phyloP scores from a whole-genome alignment of 2,888 invertebrate genomes.

The Agrotis segetum region DNA sequence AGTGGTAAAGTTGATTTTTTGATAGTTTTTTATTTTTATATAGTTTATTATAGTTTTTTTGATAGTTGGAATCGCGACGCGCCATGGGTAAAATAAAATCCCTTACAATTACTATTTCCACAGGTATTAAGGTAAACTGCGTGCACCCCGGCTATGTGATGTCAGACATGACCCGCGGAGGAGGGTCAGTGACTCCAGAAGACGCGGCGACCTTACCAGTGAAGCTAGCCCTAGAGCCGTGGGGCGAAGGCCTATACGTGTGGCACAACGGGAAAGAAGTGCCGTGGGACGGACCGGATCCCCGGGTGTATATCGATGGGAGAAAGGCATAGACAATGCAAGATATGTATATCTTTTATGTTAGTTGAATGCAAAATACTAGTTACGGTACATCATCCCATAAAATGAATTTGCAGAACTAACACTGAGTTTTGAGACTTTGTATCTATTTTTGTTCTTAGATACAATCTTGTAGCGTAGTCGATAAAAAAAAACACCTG shows the following conservation, averaged over 20 bases:
- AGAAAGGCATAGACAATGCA: constrained; percentile 47
- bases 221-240: constrained; percentile 69
- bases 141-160: constrained; percentile 87
- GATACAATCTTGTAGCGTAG: background rate
- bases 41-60: too few relatives aligned
- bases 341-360: too few relatives aligned
- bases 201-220: constrained; percentile 74
- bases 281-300: constrained; percentile 84
- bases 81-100: too few relatives aligned
- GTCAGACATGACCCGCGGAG: constrained; percentile 85
- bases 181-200: constrained; percentile 76
- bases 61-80: too few relatives aligned
- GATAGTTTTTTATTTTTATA: too few relatives aligned
- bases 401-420: background rate
- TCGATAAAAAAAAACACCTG: constrained; percentile 8
- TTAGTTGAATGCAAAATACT: too few relatives aligned
- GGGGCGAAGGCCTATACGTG: constrained; percentile 74
- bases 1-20: too few relatives aligned
- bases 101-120: background rate
- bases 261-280: constrained; percentile 81
- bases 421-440: background rate
- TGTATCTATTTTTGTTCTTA: background rate
- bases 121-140: constrained; percentile 83
- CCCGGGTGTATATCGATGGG: constrained; percentile 81
- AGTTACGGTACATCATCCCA: too few relatives aligned